Base-by-base conservation (phyloP, 2,888 invertebrate species). In the Ornithoptera alexandrae region DNA sequence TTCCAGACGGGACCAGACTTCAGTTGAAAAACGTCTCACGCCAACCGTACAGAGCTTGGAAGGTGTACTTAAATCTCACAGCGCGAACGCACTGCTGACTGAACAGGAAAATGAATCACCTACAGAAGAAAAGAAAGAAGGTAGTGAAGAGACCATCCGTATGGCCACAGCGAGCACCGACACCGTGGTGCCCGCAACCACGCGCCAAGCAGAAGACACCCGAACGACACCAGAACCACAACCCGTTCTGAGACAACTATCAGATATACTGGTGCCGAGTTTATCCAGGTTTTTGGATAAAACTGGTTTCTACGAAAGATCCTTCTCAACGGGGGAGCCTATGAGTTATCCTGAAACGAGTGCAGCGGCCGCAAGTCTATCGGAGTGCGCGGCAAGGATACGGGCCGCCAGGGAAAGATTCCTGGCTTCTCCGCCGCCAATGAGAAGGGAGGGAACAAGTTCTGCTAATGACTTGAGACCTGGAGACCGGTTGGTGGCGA, bases 341-440 rank as follows among this genome's bases (percentile, higher is more conserved):
- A 78, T 85, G 2, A 74, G 71, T 1, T 73, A 77, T 6, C 74
- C 74, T 62, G 85, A 88, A 22, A 74, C 81, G 36, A 84, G 82
- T 24, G 75, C 78, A 42, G 67, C 81, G 24, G 71, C 81, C 81
- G 62, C 92, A 81, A 76, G 87, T 85, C 75, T 93, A 90, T 75
- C 92, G 0, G 92, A 91, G 60, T 83, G 92, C 71, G 94, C 95
- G 0, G 90, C 93, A n/a, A 94, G 94, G 73, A 86, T 96, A 15
- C 93, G 94, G 74, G 94, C 93, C 70, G 96, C 97, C 0, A 95
- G 96, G 78, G 96, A 96, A 76, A 95, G 94, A 74, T 97, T 97
- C 76, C 81, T 97, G 17, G 90, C 93, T 0, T 90, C 93, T 0
- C 84, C 89, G n/a, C 83, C 82, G 18, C 84, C 89, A 0, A 89